phyloP scores from a whole-genome alignment of 2,797 vertebrate genomes.

The Clamator glandarius region DNA sequence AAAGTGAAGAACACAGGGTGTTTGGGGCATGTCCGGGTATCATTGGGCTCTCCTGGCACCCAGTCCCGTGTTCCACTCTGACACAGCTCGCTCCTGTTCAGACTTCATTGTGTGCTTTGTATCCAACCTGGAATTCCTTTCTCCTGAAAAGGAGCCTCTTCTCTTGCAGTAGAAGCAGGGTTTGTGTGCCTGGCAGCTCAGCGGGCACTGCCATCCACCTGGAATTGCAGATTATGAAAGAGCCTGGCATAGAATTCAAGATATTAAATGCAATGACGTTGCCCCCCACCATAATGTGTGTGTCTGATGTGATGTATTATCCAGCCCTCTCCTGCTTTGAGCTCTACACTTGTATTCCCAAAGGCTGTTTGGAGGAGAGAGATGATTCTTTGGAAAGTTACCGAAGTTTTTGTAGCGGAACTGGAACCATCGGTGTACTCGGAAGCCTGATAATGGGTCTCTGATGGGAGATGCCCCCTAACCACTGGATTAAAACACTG shows the following conservation, averaged over 20 bases:
- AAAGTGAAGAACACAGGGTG: not conserved
- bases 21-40: not conserved
- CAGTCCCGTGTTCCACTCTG: fast-evolving
- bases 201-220: not conserved
- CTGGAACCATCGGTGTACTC: not conserved
- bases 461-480: not conserved
- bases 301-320: not conserved
- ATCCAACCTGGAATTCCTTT: not conserved
- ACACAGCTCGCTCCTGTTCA: not conserved
- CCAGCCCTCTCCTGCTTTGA: not conserved
- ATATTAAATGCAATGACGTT: not conserved
- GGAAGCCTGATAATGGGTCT: not conserved
- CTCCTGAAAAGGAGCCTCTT: not conserved
- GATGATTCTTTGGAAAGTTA: not conserved
- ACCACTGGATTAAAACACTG: not conserved
- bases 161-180: not conserved
- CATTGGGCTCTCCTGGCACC: not conserved
- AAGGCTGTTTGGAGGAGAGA: not conserved
- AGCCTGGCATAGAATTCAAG: not conserved
- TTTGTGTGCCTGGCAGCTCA: not conserved
- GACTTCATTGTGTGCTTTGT: not conserved
- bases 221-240: not conserved
- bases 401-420: not conserved
- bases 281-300: fast-evolving
- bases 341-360: not conserved